A percentile compares a stretch with the other conserved stretches of the same genome.
Conservation (phyloP, 2,797 vertebrate species). For the Streptopelia turtur region DNA sequence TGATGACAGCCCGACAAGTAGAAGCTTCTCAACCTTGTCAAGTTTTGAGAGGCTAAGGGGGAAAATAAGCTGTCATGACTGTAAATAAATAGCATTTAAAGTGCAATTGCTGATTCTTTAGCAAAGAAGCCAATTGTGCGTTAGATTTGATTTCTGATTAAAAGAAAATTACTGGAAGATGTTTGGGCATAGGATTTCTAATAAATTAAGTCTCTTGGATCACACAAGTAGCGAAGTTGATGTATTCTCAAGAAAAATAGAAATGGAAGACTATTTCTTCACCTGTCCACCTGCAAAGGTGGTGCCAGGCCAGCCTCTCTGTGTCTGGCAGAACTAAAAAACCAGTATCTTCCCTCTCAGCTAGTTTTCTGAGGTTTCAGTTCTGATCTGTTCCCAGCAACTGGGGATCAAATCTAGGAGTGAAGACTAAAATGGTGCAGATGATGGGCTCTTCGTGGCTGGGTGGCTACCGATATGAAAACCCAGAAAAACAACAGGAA, state of each 20-base stretch:
- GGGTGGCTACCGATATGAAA: background rate
- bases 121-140: background rate
- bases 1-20: background rate
- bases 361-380: background rate
- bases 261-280: background rate
- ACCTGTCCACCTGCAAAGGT: background rate
- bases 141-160: background rate
- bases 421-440: background rate
- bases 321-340: background rate
- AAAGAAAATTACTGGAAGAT: background rate
- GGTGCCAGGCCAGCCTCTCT: background rate
- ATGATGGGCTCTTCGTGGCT: fast-evolving
- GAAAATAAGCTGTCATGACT: background rate
- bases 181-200: background rate
- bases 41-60: background rate
- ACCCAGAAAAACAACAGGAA: background rate
- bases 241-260: background rate
- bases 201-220: background rate
- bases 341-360: background rate
- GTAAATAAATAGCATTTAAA: background rate
- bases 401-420: background rate
- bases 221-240: background rate
- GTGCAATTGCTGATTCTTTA: background rate
- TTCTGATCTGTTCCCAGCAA: background rate
- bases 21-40: background rate